phyloP scores from a whole-genome alignment of 1,140 invertebrate species.

The Anadara kagoshimensis region DNA sequence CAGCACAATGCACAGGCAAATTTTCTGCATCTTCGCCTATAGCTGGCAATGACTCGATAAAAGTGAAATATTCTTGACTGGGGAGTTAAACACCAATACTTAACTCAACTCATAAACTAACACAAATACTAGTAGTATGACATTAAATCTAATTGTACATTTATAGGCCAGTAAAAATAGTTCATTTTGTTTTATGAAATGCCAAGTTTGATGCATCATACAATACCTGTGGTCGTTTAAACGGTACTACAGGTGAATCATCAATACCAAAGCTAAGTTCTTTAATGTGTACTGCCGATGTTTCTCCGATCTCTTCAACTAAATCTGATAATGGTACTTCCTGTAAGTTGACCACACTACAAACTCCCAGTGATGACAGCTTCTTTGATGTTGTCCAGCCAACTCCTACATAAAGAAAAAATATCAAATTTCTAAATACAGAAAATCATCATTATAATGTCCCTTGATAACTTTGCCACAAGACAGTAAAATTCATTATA shows the following conservation, averaged over 20 bases:
- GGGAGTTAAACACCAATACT: too few species aligned
- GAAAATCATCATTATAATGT: too few species aligned
- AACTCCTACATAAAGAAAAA: slow-evolving; percentile 48
- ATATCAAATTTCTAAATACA: not conserved
- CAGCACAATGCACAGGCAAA: too few species aligned
- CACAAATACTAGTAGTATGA: too few species aligned
- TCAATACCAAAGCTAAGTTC: slow-evolving; percentile 57
- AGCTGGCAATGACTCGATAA: too few species aligned
- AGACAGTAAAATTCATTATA: not conserved
- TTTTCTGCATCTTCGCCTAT: too few species aligned
- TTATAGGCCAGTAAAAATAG: not conserved
- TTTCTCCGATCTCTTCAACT: slow-evolving; percentile 48
- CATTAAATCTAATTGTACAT: too few species aligned
- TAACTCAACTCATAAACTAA: too few species aligned
- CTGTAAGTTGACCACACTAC: slow-evolving; percentile 52
- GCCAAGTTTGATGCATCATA: too few species aligned
- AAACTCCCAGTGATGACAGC: slow-evolving; percentile 51
- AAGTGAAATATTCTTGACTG: too few species aligned
- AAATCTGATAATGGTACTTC: slow-evolving; percentile 31
- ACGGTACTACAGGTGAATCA: slow-evolving; percentile 52
- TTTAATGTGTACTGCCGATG: slow-evolving; percentile 38
- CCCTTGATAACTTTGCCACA: not conserved
- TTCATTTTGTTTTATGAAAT: not conserved
- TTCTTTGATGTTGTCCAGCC: slow-evolving; percentile 49
- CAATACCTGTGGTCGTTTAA: slow-evolving; percentile 59